Evolutionary conservation across 2,888 invertebrate genomes (phyloP).

Genomic region (Hydropsyche betteni): DNA sequence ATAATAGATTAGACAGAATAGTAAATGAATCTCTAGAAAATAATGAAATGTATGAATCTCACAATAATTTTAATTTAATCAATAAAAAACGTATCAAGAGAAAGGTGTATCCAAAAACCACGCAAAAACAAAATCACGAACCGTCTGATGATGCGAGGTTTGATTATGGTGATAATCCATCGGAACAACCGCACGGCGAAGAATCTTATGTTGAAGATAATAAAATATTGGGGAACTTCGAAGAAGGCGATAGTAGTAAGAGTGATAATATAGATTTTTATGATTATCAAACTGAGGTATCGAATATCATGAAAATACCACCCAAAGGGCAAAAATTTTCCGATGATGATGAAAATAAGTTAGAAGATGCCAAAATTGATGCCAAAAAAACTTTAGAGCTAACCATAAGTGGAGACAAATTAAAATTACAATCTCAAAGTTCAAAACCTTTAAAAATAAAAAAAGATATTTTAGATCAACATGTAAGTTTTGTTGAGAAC

Average conservation of each 20-base stretch:
- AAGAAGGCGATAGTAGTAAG: conserved; percentile 42
- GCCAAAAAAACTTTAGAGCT: conserved; percentile 43
- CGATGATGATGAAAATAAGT: conserved; percentile 5
- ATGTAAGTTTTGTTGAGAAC: too few species aligned
- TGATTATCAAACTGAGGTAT: conserved; percentile 56
- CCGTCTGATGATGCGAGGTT: conserved; percentile 43
- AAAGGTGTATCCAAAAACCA: conserved; percentile 10
- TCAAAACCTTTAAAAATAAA: neutral
- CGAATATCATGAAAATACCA: conserved; percentile 64
- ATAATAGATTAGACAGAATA: neutral
- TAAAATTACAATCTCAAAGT: conserved; percentile 41
- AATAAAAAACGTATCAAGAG: conserved; percentile 18
- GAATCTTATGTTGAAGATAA: conserved; percentile 52
- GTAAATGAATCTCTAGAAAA: neutral
- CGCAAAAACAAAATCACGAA: neutral
- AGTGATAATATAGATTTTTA: conserved; percentile 54
- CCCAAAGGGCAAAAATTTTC: conserved; percentile 55
- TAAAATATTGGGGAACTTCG: conserved; percentile 46
- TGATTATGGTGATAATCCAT: conserved; percentile 58
- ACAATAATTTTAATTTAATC: neutral
- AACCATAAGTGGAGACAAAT: conserved; percentile 41
- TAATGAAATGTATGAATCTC: neutral
- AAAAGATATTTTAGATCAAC: neutral
- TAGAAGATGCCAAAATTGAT: conserved; percentile 39
- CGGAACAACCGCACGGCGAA: conserved; percentile 57